These are phyloP conservation scores for Gracilinanus agilis DNA, from an alignment of 2,113 vertebrate species.

Conservation along the genomic window DNA sequence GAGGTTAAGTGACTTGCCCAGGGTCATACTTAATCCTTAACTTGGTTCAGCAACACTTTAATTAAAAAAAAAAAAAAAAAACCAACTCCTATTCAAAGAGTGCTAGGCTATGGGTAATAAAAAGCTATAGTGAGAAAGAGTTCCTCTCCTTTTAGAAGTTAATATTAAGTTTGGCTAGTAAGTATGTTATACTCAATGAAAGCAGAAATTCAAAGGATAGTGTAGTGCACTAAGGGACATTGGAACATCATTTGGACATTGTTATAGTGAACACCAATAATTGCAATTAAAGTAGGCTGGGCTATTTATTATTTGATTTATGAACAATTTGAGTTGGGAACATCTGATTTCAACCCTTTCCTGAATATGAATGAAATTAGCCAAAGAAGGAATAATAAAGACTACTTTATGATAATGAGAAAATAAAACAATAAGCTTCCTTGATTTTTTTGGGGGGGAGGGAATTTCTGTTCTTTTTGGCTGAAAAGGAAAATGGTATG, in stretches of 20 bases:
- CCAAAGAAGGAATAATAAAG: neutral
- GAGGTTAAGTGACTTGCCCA: too few relatives aligned
- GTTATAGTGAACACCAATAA: neutral
- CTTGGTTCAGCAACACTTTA: neutral
- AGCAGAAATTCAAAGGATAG: neutral
- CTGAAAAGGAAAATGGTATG: neutral
- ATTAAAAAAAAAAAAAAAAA: constrained; percentile 31
- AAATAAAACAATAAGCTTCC: neutral
- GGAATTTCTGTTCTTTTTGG: neutral
- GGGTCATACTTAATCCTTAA: neutral
- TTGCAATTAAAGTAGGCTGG: neutral
- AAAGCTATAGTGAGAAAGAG: neutral
- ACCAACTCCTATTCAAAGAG: neutral
- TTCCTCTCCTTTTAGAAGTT: neutral
- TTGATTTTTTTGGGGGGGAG: neutral
- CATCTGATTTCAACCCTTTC: neutral
- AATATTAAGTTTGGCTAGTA: neutral
- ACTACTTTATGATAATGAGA: neutral
- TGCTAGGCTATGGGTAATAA: neutral
- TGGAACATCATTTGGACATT: neutral
- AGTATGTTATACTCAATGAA: neutral
- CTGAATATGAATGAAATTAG: neutral
- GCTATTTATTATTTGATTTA: neutral
- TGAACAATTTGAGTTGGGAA: neutral
- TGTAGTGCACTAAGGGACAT: neutral